Conservation (phyloP, 2,888 invertebrate genomes). For the Chloromyia formosa region DNA sequence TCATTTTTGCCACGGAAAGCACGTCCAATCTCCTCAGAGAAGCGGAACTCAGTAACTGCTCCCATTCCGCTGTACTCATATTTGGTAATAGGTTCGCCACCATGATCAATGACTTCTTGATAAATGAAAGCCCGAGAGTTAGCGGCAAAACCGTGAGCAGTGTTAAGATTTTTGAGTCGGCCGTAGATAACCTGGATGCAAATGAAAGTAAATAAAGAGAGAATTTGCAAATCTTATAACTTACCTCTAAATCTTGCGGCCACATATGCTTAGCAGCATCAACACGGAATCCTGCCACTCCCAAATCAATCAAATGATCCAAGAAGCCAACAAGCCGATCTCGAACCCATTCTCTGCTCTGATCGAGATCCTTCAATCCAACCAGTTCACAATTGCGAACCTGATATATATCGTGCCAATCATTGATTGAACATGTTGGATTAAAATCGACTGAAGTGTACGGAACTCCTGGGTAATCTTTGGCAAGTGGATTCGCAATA, state of each 20-base stretch:
- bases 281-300: constrained; percentile 86
- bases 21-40: constrained; percentile 64
- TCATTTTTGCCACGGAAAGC: constrained; percentile 70
- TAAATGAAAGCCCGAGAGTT: constrained; percentile 74
- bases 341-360: constrained; percentile 72
- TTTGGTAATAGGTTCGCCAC: constrained; percentile 60
- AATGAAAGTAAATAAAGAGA: background rate
- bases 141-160: constrained; percentile 70
- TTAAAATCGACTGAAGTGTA: constrained; percentile 77
- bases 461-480: constrained; percentile 72
- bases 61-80: constrained; percentile 67
- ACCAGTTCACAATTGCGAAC: constrained; percentile 76
- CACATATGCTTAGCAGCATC: constrained; percentile 83
- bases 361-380: constrained; percentile 81
- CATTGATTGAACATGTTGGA: constrained; percentile 69
- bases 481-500: constrained; percentile 65
- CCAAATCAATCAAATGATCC: constrained; percentile 66
- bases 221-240: background rate
- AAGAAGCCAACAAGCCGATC: constrained; percentile 65
- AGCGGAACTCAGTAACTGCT: constrained; percentile 81
- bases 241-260: constrained; percentile 72
- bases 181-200: constrained; percentile 67
- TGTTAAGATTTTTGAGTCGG: constrained; percentile 70
- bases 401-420: constrained; percentile 73
- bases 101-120: constrained; percentile 83